phyloP scores from a whole-genome alignment of 2,888 invertebrate species.

The Eristalis tenax region DNA sequence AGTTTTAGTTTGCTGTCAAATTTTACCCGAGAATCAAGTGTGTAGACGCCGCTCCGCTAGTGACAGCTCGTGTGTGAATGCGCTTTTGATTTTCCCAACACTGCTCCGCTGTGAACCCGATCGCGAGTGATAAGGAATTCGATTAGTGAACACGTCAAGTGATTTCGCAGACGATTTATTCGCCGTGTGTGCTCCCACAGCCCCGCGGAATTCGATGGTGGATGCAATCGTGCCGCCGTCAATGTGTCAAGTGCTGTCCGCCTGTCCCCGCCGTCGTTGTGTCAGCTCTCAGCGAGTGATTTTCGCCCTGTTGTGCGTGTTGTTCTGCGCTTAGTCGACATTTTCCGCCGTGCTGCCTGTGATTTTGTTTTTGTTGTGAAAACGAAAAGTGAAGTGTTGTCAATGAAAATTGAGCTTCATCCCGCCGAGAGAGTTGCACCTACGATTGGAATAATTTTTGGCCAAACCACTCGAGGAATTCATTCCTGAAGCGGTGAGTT shows the following conservation, averaged over 20 bases:
- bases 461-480: constrained; percentile 32
- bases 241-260: constrained; percentile 40
- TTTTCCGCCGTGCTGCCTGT: constrained; percentile 38
- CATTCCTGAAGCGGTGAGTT: constrained; percentile 56
- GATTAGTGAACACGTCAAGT: neutral
- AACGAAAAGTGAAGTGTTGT: constrained; percentile 29
- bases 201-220: constrained; percentile 19
- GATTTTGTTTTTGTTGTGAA: constrained; percentile 14
- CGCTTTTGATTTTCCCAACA: constrained; percentile 15
- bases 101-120: neutral
- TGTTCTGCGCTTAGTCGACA: neutral
- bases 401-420: constrained; percentile 35
- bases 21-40: constrained; percentile 50
- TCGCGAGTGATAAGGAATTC: constrained; percentile 8
- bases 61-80: constrained; percentile 42
- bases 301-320: neutral
- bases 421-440: constrained; percentile 24
- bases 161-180: neutral
- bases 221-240: constrained; percentile 23
- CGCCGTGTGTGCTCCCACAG: neutral
- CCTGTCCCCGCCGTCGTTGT: neutral
- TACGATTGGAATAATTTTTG: constrained; percentile 43
- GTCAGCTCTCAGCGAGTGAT: neutral
- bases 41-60: constrained; percentile 20
- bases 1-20: constrained; percentile 63